Evolutionary conservation across 2,113 vertebrate genomes (phyloP), one percentile per base, ranked within the genome.

Genomic region (Daphoenositta chrysoptera): DNA sequence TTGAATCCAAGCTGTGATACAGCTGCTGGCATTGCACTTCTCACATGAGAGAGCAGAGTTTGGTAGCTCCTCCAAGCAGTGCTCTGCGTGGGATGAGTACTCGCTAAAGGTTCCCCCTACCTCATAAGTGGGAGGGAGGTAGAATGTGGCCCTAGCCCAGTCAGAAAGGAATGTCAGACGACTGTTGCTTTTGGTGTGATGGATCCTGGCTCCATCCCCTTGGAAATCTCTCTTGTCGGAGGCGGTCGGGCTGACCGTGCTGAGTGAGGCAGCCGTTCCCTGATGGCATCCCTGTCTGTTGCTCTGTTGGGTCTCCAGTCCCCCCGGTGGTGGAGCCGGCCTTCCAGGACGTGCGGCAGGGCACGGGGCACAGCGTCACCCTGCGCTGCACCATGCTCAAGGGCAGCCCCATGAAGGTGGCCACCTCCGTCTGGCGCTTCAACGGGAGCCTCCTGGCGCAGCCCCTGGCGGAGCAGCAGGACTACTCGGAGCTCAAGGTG

Each of bases 371-470:
- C 90, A 96, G 98, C 0, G 96, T 99, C 94, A 97, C 98, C 48
- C 98, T 99, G 93, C 98, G 98, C 90, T 99, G 99, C 94, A 82
- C 97, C 22, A 97, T 99, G 93, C 94, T 99, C 70, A 98, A 99
- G 31, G 98, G 99, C 76, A 99, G 98, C 94, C 99, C 99, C 6
- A 97, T 98, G 78, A 98, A 98, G 35, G 97, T 99, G 54, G 98
- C 98, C 88, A 98, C 98, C 12, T 98, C 98, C 0, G 97, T 98
- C 75, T 99, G 99, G 99, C 98, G 97, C 70, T 98, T 99, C 89
- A 99, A 99, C 2, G 98, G 98, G 13, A 98, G 98, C 21, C 97
- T 98, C 18, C 77, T 99, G 72, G 97, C 95, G 0, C 98, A 98
- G 71, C 98, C 98, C 7, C 93, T 94, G 14, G 51, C 84, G 1